Evolutionary conservation across 1,140 invertebrate genomes (phyloP), one percentile per base, ranked within the genome.

Genomic region (Capitella teleta): DNA sequence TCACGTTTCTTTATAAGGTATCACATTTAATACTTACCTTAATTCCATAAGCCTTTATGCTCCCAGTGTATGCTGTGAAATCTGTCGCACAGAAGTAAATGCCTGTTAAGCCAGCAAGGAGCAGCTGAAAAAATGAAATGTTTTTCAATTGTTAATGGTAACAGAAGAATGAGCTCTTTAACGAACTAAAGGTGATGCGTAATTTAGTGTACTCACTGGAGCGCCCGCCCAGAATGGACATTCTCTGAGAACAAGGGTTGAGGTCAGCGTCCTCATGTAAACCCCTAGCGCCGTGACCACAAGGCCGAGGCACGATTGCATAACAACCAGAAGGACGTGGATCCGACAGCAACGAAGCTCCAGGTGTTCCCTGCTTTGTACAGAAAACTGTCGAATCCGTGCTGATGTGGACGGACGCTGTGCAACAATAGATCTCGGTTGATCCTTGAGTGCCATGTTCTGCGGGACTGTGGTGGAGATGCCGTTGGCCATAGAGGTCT

Each of bases 181-280:
- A n/a, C n/a, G n/a, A n/a, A n/a, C n/a, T n/a, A n/a, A n/a, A n/a
- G n/a, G n/a, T n/a, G n/a, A n/a, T n/a, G n/a, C n/a, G n/a, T n/a
- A n/a, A 30, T 47, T 25, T 46, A 30, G 0, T 18, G n/a, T 48
- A 57, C 60, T 57, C 54, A 61, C 60, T 43, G 58, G 58, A 50
- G 58, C 51, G 4, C 60, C 60, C 16, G 60, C 60, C 60, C 60
- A 61, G 40, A 55, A 55, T 5, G 60, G 58, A 5, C 53, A 58
- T 14, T 61, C 60, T 19, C 58, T 36, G n/a, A 52, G 34, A 28
- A 42, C 48, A 24, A 60, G 34, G 10, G 51, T 47, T 1, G 58
- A 51, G 16, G 52, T 30, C 38, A 51, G 54, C 12, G 53, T 53
- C 14, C 51, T 28, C n/a, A 60, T 42, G 41, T 60, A 61, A 14